Conservation (phyloP, 2,888 invertebrate genomes). For the Pristionchus exspectatus region DNA sequence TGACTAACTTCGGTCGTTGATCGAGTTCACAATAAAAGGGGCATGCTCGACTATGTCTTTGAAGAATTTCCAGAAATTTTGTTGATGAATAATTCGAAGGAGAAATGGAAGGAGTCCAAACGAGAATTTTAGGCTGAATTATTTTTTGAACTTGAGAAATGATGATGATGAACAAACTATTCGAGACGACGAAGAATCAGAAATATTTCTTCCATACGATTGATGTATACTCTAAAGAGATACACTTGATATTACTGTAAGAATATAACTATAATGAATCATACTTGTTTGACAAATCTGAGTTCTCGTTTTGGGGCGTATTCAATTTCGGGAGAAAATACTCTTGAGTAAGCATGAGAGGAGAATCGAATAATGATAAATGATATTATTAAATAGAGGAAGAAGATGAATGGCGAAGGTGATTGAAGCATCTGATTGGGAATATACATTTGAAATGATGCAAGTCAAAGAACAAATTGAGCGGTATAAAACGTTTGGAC, state of each 20-base stretch:
- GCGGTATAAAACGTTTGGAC: neutral
- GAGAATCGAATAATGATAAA: neutral
- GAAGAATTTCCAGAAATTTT: neutral
- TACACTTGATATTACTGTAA: neutral
- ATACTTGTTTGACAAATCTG: neutral
- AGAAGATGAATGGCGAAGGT: neutral
- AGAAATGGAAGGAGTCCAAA: conserved; percentile 5
- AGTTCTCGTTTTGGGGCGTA: neutral
- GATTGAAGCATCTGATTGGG: neutral
- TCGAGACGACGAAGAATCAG: neutral
- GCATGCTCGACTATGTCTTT: neutral
- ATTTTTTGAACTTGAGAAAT: neutral
- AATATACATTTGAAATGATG: neutral
- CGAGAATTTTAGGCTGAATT: neutral
- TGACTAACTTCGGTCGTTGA: neutral
- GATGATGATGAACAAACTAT: neutral
- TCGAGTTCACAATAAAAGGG: neutral
- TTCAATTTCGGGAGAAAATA: neutral
- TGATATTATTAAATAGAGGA: neutral
- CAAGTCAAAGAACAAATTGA: neutral
- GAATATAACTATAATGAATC: neutral
- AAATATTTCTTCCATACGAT: neutral
- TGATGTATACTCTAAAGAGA: conserved; percentile 6
- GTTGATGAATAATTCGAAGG: neutral
- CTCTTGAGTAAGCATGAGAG: neutral